Evolutionary conservation across 2,888 invertebrate species (phyloP).

Genomic region (Plusia festucae): DNA sequence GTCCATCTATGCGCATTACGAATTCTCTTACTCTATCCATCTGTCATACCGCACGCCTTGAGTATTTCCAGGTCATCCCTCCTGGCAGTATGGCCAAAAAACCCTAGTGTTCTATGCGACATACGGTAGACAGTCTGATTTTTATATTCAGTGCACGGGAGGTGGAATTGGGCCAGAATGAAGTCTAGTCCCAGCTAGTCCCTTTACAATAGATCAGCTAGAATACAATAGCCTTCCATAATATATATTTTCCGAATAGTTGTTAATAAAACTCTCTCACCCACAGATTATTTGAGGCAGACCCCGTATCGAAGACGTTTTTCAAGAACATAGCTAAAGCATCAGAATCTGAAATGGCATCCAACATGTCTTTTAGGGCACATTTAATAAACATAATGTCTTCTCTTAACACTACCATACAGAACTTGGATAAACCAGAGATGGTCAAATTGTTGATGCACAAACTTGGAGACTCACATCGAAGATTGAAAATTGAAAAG

Average conservation of each 20-base stretch:
- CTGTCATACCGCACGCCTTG: too few species aligned
- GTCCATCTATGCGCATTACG: too few species aligned
- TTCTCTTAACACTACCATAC: constrained; percentile 67
- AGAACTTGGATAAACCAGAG: constrained; percentile 71
- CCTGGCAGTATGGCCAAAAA: too few species aligned
- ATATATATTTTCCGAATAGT: background rate
- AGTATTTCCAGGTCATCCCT: too few species aligned
- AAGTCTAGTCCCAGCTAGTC: too few species aligned
- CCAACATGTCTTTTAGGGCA: constrained; percentile 71
- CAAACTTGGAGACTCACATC: constrained; percentile 76
- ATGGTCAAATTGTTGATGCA: constrained; percentile 74
- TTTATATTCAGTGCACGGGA: too few species aligned
- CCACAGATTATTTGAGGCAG: constrained; percentile 68
- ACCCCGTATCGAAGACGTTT: constrained; percentile 69
- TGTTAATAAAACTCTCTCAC: background rate
- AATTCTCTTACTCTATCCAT: too few species aligned
- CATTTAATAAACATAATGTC: constrained; percentile 78
- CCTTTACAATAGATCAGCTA: background rate
- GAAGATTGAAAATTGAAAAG: constrained; percentile 60
- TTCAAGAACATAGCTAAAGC: constrained; percentile 71
- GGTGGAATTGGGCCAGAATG: too few species aligned
- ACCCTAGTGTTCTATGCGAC: too few species aligned
- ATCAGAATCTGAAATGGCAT: constrained; percentile 64
- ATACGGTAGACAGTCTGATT: too few species aligned
- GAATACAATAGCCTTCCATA: background rate